phyloP scores from a whole-genome alignment of 2,888 invertebrate genomes.

The Brachynemurus nebulosus region DNA sequence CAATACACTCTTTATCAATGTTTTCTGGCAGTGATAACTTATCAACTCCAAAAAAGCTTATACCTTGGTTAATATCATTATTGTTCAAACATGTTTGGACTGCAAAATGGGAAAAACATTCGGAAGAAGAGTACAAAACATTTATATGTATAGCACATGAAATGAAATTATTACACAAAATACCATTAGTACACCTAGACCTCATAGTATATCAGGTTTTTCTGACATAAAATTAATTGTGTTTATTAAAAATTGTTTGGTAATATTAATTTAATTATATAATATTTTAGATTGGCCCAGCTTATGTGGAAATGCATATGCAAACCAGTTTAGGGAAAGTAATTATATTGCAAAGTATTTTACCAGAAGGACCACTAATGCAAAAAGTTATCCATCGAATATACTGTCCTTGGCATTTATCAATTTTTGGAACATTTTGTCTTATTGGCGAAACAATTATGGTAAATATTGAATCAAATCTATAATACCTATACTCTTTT shows the following conservation, averaged over 20 bases:
- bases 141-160: constrained; percentile 47
- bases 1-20: constrained; percentile 55
- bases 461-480: constrained; percentile 31
- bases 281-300: constrained; percentile 50
- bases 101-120: constrained; percentile 40
- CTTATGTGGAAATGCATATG: constrained; percentile 57
- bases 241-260: neutral
- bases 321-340: constrained; percentile 42
- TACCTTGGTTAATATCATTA: neutral
- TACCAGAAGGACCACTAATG: constrained; percentile 59
- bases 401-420: constrained; percentile 47
- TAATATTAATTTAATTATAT: neutral
- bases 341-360: constrained; percentile 60
- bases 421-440: constrained; percentile 47
- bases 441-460: constrained; percentile 55
- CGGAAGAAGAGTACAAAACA: too few species aligned
- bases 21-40: constrained; percentile 33
- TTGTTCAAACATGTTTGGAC: constrained; percentile 40
- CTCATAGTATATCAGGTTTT: constrained; percentile 56
- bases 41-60: neutral
- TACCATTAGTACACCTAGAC: constrained; percentile 41
- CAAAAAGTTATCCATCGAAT: constrained; percentile 69
- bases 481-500: neutral
- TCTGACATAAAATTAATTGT: too few species aligned
- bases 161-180: constrained; percentile 42